These are phyloP conservation scores for Octomys mimax DNA, from an alignment of 2,797 vertebrate genomes.

Conservation along the genomic window DNA sequence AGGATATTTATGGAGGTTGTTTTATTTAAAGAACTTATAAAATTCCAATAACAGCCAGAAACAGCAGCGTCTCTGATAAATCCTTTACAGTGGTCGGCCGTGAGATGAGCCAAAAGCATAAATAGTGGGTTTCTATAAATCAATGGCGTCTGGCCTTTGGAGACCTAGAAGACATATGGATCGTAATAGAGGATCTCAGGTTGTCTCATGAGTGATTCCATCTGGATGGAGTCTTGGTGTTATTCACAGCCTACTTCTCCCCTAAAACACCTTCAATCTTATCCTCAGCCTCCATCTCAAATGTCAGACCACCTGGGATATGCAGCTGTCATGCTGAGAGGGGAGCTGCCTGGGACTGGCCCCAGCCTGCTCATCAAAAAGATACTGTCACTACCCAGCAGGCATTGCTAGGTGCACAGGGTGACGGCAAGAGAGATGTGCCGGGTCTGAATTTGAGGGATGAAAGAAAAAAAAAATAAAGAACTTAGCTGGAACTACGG, in stretches of 20 bases:
- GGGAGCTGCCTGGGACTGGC: constrained; percentile 89
- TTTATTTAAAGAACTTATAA: constrained; percentile 80
- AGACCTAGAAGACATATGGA: constrained; percentile 92
- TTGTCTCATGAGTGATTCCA: constrained; percentile 93
- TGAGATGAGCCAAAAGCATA: constrained; percentile 80
- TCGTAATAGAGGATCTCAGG: constrained; percentile 93
- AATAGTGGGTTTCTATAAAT: constrained; percentile 90
- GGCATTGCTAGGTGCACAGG: constrained; percentile 46
- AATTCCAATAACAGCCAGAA: constrained; percentile 77
- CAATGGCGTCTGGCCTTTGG: constrained; percentile 90
- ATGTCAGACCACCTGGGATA: constrained; percentile 99
- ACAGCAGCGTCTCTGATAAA: constrained; percentile 79
- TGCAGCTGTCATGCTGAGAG: constrained; percentile 96
- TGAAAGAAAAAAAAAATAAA: background rate
- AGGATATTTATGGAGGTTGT: constrained; percentile 82
- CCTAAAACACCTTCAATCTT: constrained; percentile 95
- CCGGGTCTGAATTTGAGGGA: constrained; percentile 41
- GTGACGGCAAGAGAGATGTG: constrained; percentile 60
- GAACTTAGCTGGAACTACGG: background rate
- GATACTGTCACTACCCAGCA: constrained; percentile 82
- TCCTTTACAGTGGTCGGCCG: constrained; percentile 81
- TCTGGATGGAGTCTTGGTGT: constrained; percentile 92
- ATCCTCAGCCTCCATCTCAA: constrained; percentile 93
- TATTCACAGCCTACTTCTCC: constrained; percentile 92
- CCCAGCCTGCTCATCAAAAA: constrained; percentile 82